Conservation (phyloP, 2,888 invertebrate species). For the Mythimna lalbum region DNA sequence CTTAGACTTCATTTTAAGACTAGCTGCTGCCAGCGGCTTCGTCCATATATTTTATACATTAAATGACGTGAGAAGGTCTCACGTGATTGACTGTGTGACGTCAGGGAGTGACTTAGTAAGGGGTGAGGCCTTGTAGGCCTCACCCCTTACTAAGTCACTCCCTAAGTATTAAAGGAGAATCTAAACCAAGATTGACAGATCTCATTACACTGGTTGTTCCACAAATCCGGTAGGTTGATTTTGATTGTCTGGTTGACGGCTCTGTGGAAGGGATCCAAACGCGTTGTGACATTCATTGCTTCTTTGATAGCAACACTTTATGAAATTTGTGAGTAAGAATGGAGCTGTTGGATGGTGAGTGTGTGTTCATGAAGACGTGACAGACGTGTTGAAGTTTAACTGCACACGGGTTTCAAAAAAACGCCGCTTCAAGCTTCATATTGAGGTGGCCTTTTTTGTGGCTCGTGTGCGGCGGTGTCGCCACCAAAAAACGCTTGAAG, state of each 20-base stretch:
- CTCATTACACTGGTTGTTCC: conserved; percentile 14
- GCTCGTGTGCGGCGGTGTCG: no score
- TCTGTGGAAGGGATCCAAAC: conserved; percentile 70
- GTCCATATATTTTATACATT: no score
- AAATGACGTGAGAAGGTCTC: no score
- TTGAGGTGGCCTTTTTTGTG: no score
- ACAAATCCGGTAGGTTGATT: conserved; percentile 64
- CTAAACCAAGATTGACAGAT: conserved; percentile 1
- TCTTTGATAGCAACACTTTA: conserved; percentile 53
- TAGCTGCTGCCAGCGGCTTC: no score
- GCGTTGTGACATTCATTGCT: conserved; percentile 57
- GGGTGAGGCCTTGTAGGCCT: no score
- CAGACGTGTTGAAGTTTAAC: background rate
- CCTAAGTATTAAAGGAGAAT: background rate
- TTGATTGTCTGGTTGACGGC: conserved; percentile 74
- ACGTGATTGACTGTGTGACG: no score
- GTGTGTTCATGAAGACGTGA: conserved; percentile 18
- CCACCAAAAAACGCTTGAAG: no score
- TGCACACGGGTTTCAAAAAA: no score
- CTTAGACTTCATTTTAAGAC: no score
- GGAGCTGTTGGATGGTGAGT: conserved; percentile 21
- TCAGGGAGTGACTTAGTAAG: no score
- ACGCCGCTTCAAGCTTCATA: no score
- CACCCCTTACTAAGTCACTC: background rate
- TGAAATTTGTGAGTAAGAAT: conserved; percentile 56